Evolutionary conservation across 1,140 invertebrate genomes (phyloP).

Genomic region (Campoletis sonorensis): DNA sequence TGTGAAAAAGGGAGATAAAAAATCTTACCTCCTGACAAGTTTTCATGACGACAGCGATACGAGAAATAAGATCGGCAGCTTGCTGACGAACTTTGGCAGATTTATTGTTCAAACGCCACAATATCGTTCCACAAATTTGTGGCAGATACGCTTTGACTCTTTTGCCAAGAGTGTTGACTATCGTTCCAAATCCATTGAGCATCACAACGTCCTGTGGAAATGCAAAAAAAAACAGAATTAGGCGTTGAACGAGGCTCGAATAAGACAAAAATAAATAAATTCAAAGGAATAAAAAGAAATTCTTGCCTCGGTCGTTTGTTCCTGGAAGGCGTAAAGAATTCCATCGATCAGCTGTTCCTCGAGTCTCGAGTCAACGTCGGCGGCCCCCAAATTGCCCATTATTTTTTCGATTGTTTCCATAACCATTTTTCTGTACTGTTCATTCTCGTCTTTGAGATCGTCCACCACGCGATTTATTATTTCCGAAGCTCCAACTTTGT

Average conservation of each 20-base stretch:
- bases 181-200: constrained; percentile 99
- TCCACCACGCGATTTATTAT: constrained; percentile 99
- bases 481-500: constrained; percentile 99
- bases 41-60: constrained; percentile 99
- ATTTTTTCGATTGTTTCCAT: constrained; percentile 99
- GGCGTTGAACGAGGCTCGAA: too few species aligned
- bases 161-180: constrained; percentile 98
- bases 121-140: constrained; percentile 99
- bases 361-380: constrained; percentile 97
- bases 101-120: constrained; percentile 99
- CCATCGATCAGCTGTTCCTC: constrained; percentile 99
- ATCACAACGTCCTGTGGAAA: constrained; percentile 95
- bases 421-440: constrained; percentile 99
- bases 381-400: constrained; percentile 97
- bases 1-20: constrained; percentile 41
- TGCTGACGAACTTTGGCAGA: constrained; percentile 99
- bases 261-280: constrained; percentile 39
- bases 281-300: constrained; percentile 33
- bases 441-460: constrained; percentile 99
- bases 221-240: constrained; percentile 45
- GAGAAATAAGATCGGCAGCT: constrained; percentile 98
- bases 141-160: constrained; percentile 98
- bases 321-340: constrained; percentile 99
- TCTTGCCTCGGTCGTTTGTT: constrained; percentile 96
- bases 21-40: constrained; percentile 94